phyloP scores from a whole-genome alignment of 2,113 vertebrate species.

The Hypomesus transpacificus region DNA sequence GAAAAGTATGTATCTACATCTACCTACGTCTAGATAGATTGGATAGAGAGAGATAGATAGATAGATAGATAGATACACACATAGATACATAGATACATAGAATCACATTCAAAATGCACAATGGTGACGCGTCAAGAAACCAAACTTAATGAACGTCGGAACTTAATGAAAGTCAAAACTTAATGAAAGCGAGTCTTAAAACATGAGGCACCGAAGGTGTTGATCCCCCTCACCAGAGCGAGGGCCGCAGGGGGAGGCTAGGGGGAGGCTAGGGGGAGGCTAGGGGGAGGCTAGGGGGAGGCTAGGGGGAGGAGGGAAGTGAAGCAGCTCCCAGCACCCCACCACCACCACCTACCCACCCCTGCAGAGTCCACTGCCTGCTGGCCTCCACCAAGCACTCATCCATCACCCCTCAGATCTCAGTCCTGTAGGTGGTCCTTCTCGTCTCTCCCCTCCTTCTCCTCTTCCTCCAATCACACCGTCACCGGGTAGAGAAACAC shows the following conservation, averaged over 20 bases:
- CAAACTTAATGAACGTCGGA: not conserved
- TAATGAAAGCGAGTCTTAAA: not conserved
- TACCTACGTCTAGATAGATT: not conserved
- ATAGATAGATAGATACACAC: too few relatives aligned
- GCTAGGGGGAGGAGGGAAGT: constrained; percentile 40
- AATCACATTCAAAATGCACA: too few relatives aligned
- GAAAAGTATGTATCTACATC: too few relatives aligned
- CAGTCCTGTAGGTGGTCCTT: constrained; percentile 72
- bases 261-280: too few relatives aligned
- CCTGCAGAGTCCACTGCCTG: constrained; percentile 52
- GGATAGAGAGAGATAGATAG: not conserved
- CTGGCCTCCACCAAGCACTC: constrained; percentile 60
- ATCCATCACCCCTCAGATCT: constrained; percentile 74
- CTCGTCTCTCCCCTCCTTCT: constrained; percentile 28
- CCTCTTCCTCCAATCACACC: constrained; percentile 47
- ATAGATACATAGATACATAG: too few relatives aligned
- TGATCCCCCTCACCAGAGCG: constrained; percentile 27
- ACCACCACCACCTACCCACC: constrained; percentile 37
- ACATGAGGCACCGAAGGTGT: constrained; percentile 51
- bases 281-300: too few relatives aligned
- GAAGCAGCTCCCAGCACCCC: constrained; percentile 37
- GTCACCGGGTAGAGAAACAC: constrained; percentile 50
- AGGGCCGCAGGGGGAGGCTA: constrained; percentile 55
- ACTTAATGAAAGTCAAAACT: not conserved
- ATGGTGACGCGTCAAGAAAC: too few relatives aligned